Base-by-base conservation (phyloP, 2,888 invertebrate species). In the Nymphalis polychloros region DNA sequence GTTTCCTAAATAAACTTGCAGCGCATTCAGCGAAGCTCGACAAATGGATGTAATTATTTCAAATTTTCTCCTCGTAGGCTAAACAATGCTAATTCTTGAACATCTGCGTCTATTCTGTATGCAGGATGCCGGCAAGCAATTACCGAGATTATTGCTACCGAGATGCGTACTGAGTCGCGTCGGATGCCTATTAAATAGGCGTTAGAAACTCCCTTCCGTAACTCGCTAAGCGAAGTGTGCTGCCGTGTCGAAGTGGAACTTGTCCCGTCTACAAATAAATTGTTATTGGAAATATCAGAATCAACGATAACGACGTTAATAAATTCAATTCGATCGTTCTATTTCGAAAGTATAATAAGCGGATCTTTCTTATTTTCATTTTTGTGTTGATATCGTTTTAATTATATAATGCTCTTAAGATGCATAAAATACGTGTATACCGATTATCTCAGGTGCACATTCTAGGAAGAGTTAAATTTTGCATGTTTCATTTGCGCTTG, bases 51-150 rank as follows among this genome's bases (percentile, higher is more conserved):
- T 83, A 86, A 88, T 89, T 84, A 86, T 84, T 82, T 81, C 78
- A 80, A 85, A 86, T 86, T 84, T 77, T 78, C 80, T 81, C 77
- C 80, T 78, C 71, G 67, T 78, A 79, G 79, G 79, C 79, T 84
- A 86, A 87, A 87, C 87, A 87, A 88, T 84, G 87, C 81, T 87
- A 85, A 88, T 87, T 86, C 82, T 73, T 81, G 73, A 83, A 80
- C 89, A 88, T 87, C 87, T 88, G 88, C 76, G 75, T 71, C 80
- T 81, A 74, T 74, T 90, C 81, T 84, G 86, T 83, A 89, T 89
- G 88, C 88, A 85, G 80, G 79, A 82, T 83, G 80, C 79, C 73
- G 78, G 75, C 75, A 76, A 77, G 84, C 84, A 85, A 90, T 90
- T 86, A 90, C 84, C 77, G 80, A 83, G 86, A 90, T 89, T 66